Percentiles rank a stretch among this genome's conserved stretches.
Conservation (phyloP, 2,888 invertebrate species). For the Mythimna albipuncta region DNA sequence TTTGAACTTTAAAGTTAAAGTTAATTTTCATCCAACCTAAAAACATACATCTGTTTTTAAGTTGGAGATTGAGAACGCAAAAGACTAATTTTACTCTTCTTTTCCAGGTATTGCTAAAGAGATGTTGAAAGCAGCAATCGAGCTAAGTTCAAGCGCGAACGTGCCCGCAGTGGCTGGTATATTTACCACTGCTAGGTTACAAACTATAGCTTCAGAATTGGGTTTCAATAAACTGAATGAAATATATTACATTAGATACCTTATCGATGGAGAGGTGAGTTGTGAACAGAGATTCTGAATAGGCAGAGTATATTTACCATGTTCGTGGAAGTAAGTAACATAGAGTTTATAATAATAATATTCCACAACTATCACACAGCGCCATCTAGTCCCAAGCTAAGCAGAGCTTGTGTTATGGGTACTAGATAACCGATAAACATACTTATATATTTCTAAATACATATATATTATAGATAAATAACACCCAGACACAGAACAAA, state of each 20-base stretch:
- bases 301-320: neutral
- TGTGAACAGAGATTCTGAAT: neutral
- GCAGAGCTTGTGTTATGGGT: no score
- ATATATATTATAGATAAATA: no score
- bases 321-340: no score
- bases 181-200: slow-evolving; percentile 78
- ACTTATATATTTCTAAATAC: no score
- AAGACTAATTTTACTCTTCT: neutral
- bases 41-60: neutral
- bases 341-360: no score
- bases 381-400: no score
- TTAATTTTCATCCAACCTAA: no score
- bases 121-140: slow-evolving; percentile 81
- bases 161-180: slow-evolving; percentile 82
- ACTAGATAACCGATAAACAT: no score
- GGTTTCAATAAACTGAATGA: slow-evolving; percentile 83
- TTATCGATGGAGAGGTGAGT: slow-evolving; percentile 79
- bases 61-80: neutral
- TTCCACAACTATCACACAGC: no score
- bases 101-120: slow-evolving; percentile 82
- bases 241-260: slow-evolving; percentile 82
- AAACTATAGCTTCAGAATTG: slow-evolving; percentile 77
- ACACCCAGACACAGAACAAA: no score
- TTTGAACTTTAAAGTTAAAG: neutral
- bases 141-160: slow-evolving; percentile 77